phyloP scores from a whole-genome alignment of 2,888 invertebrate genomes.

The Apodemia hepburni region DNA sequence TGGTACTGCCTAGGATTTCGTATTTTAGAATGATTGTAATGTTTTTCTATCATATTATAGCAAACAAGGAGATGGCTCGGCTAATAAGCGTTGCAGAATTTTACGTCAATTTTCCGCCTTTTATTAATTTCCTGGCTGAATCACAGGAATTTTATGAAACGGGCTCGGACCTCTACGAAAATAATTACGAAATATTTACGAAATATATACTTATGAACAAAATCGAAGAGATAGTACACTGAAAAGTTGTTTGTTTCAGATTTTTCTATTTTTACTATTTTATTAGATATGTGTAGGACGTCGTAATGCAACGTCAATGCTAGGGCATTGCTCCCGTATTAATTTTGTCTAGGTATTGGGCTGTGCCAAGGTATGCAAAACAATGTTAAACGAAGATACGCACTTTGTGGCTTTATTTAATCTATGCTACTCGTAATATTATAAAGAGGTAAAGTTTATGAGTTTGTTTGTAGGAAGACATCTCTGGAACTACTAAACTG shows the following conservation, averaged over 20 bases:
- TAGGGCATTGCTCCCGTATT: constrained; percentile 8
- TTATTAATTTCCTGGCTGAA: no score
- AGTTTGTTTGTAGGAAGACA: no score
- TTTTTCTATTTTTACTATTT: constrained; percentile 8
- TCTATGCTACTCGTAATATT: neutral
- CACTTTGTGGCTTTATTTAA: neutral
- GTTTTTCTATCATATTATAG: no score
- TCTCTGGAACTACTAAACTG: no score
- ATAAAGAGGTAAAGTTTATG: no score
- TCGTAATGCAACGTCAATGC: constrained; percentile 4
- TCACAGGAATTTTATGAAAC: no score
- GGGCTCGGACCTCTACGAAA: no score
- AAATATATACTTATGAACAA: neutral
- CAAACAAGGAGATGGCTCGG: no score
- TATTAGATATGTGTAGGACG: constrained; percentile 12
- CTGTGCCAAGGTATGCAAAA: constrained; percentile 11
- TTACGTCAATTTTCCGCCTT: no score
- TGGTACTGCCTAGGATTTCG: neutral
- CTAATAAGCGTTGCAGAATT: no score
- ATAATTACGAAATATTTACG: no score
- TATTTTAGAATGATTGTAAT: neutral
- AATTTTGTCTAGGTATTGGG: constrained; percentile 10
- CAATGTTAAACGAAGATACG: constrained; percentile 2
- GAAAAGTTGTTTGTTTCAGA: neutral
- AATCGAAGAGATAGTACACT: neutral